A percentile compares a stretch with the other conserved stretches of the same genome.
phyloP scores from a whole-genome alignment of 2,113 vertebrate genomes.

The Toxotes jaculatrix region DNA sequence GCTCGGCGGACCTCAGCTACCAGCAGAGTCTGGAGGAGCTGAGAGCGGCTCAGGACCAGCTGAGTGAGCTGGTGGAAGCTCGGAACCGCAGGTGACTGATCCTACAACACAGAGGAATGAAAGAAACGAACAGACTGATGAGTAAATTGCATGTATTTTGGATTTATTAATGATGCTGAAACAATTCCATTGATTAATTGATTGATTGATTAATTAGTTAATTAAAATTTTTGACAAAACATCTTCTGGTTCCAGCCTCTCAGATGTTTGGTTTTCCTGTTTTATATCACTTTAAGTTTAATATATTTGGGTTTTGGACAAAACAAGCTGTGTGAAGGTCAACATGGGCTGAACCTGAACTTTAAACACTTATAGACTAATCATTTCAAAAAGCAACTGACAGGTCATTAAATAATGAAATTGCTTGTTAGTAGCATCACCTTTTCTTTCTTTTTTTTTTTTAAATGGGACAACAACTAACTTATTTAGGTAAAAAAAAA shows the following conservation, averaged over 20 bases:
- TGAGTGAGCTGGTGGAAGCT: slow-evolving; percentile 89
- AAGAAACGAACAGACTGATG: too few species aligned
- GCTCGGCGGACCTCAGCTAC: slow-evolving; percentile 85
- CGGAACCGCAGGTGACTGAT: slow-evolving; percentile 87
- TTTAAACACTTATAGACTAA: background rate
- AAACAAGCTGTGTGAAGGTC: too few species aligned
- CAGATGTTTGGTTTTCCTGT: background rate
- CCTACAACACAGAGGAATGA: too few species aligned
- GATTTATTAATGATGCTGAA: too few species aligned
- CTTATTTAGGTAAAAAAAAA: too few species aligned
- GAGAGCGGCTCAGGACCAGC: slow-evolving; percentile 85
- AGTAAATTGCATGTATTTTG: too few species aligned
- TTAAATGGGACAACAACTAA: too few species aligned
- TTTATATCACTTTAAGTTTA: background rate
- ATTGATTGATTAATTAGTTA: background rate
- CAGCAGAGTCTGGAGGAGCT: slow-evolving; percentile 90
- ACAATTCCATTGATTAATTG: background rate
- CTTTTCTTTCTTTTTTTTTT: too few species aligned
- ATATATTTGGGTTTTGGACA: background rate
- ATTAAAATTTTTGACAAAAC: background rate
- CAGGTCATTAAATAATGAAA: too few species aligned
- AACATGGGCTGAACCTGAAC: too few species aligned
- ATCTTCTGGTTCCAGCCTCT: background rate
- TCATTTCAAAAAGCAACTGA: background rate
- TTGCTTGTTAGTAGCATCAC: background rate